phyloP scores from a whole-genome alignment of 2,888 invertebrate genomes.

The Notodonta dromedarius region DNA sequence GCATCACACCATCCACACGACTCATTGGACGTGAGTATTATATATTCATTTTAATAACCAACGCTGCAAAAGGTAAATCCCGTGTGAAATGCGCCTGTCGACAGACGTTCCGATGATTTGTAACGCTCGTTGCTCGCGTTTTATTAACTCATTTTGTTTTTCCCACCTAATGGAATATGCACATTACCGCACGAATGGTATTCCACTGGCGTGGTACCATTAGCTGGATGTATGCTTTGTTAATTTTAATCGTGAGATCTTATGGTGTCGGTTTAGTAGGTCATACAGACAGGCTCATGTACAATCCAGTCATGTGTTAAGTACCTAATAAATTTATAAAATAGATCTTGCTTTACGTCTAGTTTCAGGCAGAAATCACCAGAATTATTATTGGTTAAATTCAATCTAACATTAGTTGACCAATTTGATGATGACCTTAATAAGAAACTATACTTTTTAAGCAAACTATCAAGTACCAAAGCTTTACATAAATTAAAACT shows the following conservation, averaged over 20 bases:
- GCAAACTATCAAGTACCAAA: too few species aligned
- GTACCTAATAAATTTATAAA: too few species aligned
- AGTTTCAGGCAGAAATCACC: too few species aligned
- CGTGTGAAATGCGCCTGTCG: constrained; percentile 57
- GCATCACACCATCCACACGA: constrained; percentile 50
- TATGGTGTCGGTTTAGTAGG: too few species aligned
- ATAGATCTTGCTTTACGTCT: too few species aligned
- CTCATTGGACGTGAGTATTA: constrained; percentile 65
- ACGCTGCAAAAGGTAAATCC: constrained; percentile 54
- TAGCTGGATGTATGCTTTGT: background rate
- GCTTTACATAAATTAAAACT: background rate
- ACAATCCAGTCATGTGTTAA: too few species aligned
- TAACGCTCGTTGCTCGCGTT: constrained; percentile 51
- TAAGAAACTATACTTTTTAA: too few species aligned
- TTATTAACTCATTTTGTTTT: constrained; percentile 59
- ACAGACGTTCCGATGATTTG: constrained; percentile 63
- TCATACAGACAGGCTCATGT: too few species aligned
- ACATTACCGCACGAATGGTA: constrained; percentile 29
- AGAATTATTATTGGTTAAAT: too few species aligned
- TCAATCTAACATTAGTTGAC: too few species aligned
- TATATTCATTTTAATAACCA: constrained; percentile 75
- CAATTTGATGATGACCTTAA: too few species aligned
- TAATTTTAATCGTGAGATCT: background rate
- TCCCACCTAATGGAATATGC: constrained; percentile 52
- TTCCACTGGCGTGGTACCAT: background rate